phyloP scores from a whole-genome alignment of 2,888 invertebrate genomes.

The Melinaea menophilus region DNA sequence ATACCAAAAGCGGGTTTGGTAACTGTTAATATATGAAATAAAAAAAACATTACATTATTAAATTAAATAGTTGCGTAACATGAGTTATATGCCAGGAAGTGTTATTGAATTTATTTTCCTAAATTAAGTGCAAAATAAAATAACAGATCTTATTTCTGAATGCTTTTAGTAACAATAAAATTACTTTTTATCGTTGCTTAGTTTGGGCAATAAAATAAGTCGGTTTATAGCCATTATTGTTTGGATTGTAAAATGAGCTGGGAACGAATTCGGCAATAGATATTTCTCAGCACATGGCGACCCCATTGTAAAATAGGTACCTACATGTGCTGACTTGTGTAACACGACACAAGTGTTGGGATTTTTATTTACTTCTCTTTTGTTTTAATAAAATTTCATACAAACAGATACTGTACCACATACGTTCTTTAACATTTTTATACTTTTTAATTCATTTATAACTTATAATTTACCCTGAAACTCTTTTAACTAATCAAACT shows the following conservation, averaged over 20 bases:
- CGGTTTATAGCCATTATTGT: conserved; percentile 12
- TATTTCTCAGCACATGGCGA: conserved; percentile 27
- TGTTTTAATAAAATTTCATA: not conserved
- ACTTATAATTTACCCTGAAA: too few relatives aligned
- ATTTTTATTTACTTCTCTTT: conserved; percentile 45
- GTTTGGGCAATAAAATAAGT: conserved; percentile 4
- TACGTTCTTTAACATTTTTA: not conserved
- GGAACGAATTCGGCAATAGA: conserved; percentile 8
- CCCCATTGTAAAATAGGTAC: conserved; percentile 18
- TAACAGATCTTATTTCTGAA: not conserved
- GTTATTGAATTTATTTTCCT: too few relatives aligned
- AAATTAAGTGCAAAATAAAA: too few relatives aligned
- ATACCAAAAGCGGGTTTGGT: too few relatives aligned
- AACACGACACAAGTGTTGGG: conserved; percentile 46
- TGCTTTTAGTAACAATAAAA: not conserved
- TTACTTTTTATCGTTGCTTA: not conserved
- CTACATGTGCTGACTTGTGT: conserved; percentile 38
- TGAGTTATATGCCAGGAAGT: too few relatives aligned
- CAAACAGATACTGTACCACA: conserved; percentile 1
- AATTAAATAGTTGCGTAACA: too few relatives aligned
- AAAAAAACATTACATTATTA: too few relatives aligned
- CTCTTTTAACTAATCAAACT: not conserved
- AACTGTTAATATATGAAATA: too few relatives aligned
- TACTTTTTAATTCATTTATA: too few relatives aligned
- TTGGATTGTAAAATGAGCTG: conserved; percentile 16